Conservation (phyloP, 1,140 invertebrate genomes). For the Diabrotica virgifera region DNA sequence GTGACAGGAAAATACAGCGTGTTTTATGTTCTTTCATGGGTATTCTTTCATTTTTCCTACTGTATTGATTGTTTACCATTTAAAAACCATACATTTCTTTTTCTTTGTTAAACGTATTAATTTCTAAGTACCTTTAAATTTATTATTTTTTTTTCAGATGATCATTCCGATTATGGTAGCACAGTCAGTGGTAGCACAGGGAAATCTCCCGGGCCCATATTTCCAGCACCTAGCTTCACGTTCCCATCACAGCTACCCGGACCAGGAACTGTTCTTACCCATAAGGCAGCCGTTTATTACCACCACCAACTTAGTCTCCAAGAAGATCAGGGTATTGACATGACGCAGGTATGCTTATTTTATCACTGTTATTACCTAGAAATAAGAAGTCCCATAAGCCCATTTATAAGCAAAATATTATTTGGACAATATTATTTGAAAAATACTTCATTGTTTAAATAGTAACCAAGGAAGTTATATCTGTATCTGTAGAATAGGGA, state of each 20-base stretch:
- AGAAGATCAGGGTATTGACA: constrained; percentile 69
- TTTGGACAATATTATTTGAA: too few relatives aligned
- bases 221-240: constrained; percentile 51
- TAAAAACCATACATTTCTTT: too few relatives aligned
- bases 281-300: constrained; percentile 69
- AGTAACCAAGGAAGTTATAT: too few relatives aligned
- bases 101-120: too few relatives aligned
- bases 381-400: neutral
- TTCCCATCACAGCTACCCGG: constrained; percentile 49
- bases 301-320: constrained; percentile 71
- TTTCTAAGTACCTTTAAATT: too few relatives aligned
- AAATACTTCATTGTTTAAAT: too few relatives aligned
- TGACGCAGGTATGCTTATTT: constrained; percentile 58
- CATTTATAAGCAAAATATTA: too few relatives aligned
- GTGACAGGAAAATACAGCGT: too few relatives aligned
- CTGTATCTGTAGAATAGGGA: too few relatives aligned
- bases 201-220: constrained; percentile 57
- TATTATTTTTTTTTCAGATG: constrained; percentile 48
- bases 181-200: constrained; percentile 56
- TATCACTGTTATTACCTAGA: neutral
- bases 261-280: constrained; percentile 59
- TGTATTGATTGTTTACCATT: too few relatives aligned
- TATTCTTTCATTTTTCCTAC: too few relatives aligned
- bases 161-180: constrained; percentile 62
- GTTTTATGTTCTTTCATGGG: too few relatives aligned